Evolutionary conservation across 2,888 invertebrate species (phyloP), one percentile per base, ranked within the genome.

Genomic region (Euzophera pinguis): DNA sequence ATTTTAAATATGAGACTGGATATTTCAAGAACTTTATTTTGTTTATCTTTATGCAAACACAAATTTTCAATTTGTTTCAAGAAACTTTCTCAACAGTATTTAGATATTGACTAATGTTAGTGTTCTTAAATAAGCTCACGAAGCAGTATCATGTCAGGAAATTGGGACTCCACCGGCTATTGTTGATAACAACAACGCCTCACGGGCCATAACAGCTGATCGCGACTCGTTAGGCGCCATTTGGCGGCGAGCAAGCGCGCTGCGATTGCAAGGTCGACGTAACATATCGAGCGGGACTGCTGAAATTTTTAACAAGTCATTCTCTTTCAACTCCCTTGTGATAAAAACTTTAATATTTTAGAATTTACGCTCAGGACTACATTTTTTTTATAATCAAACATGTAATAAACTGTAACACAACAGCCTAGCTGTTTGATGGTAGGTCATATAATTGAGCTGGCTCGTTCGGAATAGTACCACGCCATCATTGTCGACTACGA

Each of bases 271-370:
- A 82, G 82, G 81, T 81, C 82, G 55, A 42, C 39, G 39, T 39
- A 42, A 29, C 59, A 73, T 83, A 83, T 81, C 73, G 81, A 82
- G 75, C 83, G 81, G 73, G 60, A 64, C 66, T 65, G 67, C 75
- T 73, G 75, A 75, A 82, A 80, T 79, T 76, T 79, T 79, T 75
- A 75, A 73, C 73, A 62, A 69, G 71, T 62, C 61, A 59, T 66
- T 67, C 63, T 59, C 56, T 63, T 65, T 54, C 63, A 35, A 47
- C 12, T 47, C n/a, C n/a, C 1, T 9, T 16, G 1, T 39, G 39
- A 13, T 16, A 39, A 39, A 14, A 16, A 10, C 32, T 9, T 39
- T 16, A 8, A 0, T 8, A 9, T 9, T 39, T 13, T 38, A 13
- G 12, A 35, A 22, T 2, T 5, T 22, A n/a, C 5, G 22, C 5